These are phyloP conservation scores for Contarinia nasturtii DNA, from an alignment of 1,140 invertebrate species.

Conservation along the genomic window DNA sequence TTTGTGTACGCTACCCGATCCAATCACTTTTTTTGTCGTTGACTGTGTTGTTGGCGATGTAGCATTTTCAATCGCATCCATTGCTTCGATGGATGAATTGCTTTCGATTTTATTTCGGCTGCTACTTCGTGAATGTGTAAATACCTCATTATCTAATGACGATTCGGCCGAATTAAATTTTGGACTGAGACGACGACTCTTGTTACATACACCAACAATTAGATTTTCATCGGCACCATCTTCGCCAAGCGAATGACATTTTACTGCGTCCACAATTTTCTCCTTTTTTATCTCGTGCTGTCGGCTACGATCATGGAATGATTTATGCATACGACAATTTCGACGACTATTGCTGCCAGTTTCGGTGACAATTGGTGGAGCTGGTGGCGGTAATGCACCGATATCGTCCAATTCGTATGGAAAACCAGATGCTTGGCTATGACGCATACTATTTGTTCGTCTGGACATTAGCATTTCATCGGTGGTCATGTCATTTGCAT, in stretches of 20 bases:
- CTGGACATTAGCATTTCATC: conserved; percentile 3
- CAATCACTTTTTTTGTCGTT: not conserved
- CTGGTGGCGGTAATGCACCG: not conserved
- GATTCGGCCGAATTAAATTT: conserved; percentile 15
- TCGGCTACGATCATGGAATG: conserved; percentile 17
- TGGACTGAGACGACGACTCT: conserved; percentile 2
- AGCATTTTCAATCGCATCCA: not conserved
- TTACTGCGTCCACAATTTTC: conserved; percentile 17
- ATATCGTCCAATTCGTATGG: not conserved
- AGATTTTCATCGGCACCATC: conserved; percentile 4
- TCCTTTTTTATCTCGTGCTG: conserved; percentile 16
- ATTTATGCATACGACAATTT: conserved; percentile 20
- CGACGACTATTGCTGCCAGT: conserved; percentile 10
- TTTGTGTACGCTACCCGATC: conserved; percentile 10
- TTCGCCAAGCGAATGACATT: conserved; percentile 21
- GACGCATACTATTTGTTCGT: conserved; percentile 20
- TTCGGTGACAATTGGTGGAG: not conserved
- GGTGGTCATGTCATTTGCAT: conserved; percentile 3
- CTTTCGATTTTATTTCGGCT: conserved; percentile 11
- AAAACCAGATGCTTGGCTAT: conserved; percentile 1
- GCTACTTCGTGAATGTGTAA: conserved; percentile 21
- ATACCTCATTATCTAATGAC: conserved; percentile 20
- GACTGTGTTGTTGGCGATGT: not conserved
- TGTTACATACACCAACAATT: conserved; percentile 12
- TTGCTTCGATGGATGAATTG: too few relatives aligned